Conservation (phyloP, 2,113 vertebrate genomes). For the Guaruba guarouba region DNA sequence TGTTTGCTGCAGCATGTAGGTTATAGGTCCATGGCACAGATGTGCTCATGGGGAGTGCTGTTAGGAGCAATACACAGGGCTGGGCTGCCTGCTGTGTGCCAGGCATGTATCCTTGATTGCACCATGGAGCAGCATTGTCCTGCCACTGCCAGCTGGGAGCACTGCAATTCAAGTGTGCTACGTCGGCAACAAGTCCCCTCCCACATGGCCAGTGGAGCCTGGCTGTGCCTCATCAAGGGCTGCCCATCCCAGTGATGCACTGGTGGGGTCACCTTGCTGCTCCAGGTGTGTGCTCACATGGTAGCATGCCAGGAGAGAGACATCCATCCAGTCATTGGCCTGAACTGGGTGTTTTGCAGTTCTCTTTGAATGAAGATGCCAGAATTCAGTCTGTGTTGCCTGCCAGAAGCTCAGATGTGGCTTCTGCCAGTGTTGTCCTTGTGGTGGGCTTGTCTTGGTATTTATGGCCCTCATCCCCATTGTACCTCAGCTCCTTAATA, state of each 20-base stretch:
- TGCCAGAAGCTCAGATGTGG: background rate
- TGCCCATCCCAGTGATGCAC: background rate
- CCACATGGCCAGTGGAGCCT: background rate
- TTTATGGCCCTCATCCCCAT: background rate
- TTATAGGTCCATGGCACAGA: no score
- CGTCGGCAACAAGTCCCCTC: accelerated
- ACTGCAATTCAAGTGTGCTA: accelerated
- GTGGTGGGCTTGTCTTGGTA: background rate
- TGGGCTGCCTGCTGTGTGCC: background rate
- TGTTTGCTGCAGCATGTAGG: background rate
- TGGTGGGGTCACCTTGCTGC: background rate
- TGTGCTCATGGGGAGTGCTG: accelerated
- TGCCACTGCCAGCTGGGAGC: background rate
- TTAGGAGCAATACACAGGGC: background rate
- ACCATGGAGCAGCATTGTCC: accelerated
- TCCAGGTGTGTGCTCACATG: background rate
- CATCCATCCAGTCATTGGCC: background rate
- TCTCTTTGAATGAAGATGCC: background rate
- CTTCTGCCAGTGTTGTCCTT: background rate
- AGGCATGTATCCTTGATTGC: accelerated
- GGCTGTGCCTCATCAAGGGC: background rate
- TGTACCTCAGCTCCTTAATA: background rate
- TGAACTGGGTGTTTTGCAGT: background rate
- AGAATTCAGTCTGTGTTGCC: background rate
- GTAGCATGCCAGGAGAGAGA: background rate